These are phyloP conservation scores for Tetranychus cinnabarinus DNA, from an alignment of 1,140 invertebrate species.

Conservation along the genomic window DNA sequence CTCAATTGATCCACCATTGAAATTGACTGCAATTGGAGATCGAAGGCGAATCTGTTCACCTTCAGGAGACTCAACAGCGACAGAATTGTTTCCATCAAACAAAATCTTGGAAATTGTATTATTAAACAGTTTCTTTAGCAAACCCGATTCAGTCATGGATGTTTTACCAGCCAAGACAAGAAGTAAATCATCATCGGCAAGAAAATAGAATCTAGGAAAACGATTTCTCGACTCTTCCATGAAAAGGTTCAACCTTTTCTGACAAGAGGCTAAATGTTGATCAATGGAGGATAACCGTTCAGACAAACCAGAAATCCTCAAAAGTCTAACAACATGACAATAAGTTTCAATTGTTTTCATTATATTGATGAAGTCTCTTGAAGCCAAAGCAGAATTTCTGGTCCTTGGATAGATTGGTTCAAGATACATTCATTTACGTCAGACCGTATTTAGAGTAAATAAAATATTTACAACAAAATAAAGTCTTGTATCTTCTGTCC, in stretches of 20 bases:
- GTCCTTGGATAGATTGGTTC: constrained; percentile 63
- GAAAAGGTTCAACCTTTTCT: constrained; percentile 32
- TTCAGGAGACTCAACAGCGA: constrained; percentile 50
- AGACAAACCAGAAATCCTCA: background rate
- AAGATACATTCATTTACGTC: constrained; percentile 88
- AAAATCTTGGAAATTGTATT: constrained; percentile 29
- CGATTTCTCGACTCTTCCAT: constrained; percentile 22
- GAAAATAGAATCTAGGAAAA: constrained; percentile 86
- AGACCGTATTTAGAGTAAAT: constrained; percentile 51
- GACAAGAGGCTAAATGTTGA: constrained; percentile 17
- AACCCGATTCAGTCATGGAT: constrained; percentile 52
- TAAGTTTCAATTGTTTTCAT: constrained; percentile 1
- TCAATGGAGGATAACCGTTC: background rate
- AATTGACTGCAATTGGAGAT: constrained; percentile 33
- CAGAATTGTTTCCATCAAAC: constrained; percentile 40
- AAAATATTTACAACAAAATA: too few species aligned
- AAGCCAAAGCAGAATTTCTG: background rate
- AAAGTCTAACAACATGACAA: background rate
- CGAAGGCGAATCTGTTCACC: constrained; percentile 56
- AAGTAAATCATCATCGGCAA: constrained; percentile 85
- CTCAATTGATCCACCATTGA: constrained; percentile 7
- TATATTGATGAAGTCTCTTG: constrained; percentile 3
- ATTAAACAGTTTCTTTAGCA: constrained; percentile 82
- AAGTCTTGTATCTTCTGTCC: too few species aligned
- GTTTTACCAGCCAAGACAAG: constrained; percentile 63